phyloP scores from a whole-genome alignment of 2,888 invertebrate genomes.

The Sinopyrophorus schimmeli region DNA sequence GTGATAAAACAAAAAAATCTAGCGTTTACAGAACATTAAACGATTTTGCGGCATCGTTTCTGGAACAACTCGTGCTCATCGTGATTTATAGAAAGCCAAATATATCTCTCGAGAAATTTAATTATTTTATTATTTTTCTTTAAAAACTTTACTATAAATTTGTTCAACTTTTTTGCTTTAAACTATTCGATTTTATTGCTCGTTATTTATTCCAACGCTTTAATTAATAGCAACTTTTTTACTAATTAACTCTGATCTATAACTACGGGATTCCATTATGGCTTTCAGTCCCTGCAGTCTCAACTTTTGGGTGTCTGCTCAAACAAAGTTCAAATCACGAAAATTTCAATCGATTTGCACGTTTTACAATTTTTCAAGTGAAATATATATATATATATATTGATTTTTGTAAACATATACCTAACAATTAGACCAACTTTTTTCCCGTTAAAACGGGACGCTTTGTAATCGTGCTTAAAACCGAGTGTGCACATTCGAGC shows the following conservation, averaged over 20 bases:
- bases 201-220: conserved; percentile 19
- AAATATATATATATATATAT: too few species aligned
- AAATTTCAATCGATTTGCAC: too few species aligned
- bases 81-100: conserved; percentile 3
- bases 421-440: too few species aligned
- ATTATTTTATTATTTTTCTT: conserved; percentile 11
- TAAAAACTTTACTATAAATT: conserved; percentile 11
- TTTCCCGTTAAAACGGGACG: too few species aligned
- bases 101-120: conserved; percentile 13
- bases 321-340: too few species aligned
- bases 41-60: conserved; percentile 39
- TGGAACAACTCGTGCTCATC: conserved; percentile 22
- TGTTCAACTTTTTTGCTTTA: conserved; percentile 22
- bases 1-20: conserved; percentile 36
- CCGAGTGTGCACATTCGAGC: too few species aligned
- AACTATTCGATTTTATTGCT: conserved; percentile 17
- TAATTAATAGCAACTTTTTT: conserved; percentile 17
- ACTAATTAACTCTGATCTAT: background rate
- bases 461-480: too few species aligned
- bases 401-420: too few species aligned
- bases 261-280: too few species aligned
- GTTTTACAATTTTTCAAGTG: too few species aligned
- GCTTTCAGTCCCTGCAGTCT: too few species aligned
- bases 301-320: too few species aligned
- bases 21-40: conserved; percentile 40